A percentile compares a stretch with the other conserved stretches of the same genome.
These are phyloP conservation scores for Centroberyx gerrardi DNA, from an alignment of 2,797 vertebrate genomes.

Conservation along the genomic window DNA sequence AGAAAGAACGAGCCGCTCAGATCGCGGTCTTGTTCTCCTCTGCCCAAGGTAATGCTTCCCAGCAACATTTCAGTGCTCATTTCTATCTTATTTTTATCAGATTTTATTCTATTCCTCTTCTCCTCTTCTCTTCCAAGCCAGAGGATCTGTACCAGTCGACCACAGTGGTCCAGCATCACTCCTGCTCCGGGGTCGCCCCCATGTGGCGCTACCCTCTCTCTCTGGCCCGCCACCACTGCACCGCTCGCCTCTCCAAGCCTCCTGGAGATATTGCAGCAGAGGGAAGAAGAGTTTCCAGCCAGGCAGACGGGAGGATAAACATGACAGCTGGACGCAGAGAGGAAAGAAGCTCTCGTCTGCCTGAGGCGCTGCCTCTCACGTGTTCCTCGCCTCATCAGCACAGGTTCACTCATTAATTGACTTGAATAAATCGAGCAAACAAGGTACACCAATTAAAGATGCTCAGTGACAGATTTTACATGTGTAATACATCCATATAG, in stretches of 20 bases:
- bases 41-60: slow-evolving; percentile 55
- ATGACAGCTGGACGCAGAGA: background rate
- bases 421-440: background rate
- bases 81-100: slow-evolving; percentile 13
- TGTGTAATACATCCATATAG: background rate
- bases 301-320: background rate
- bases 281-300: background rate
- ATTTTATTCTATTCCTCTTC: background rate
- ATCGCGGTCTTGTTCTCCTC: slow-evolving; percentile 47
- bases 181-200: slow-evolving; percentile 80
- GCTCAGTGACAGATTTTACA: background rate
- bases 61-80: background rate
- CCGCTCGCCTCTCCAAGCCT: slow-evolving; percentile 15
- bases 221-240: slow-evolving; percentile 81
- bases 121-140: slow-evolving; percentile 23
- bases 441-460: background rate
- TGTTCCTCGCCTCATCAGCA: slow-evolving; percentile 91
- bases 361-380: slow-evolving; percentile 85
- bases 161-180: slow-evolving; percentile 87
- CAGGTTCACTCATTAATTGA: slow-evolving; percentile 82
- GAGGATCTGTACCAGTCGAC: slow-evolving; percentile 76
- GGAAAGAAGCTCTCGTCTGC: slow-evolving; percentile 74
- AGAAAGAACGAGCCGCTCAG: slow-evolving; percentile 40
- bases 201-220: slow-evolving; percentile 90
- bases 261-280: slow-evolving; percentile 18